Base-by-base conservation (phyloP, 2,888 invertebrate species). In the Alsophila aescularia region DNA sequence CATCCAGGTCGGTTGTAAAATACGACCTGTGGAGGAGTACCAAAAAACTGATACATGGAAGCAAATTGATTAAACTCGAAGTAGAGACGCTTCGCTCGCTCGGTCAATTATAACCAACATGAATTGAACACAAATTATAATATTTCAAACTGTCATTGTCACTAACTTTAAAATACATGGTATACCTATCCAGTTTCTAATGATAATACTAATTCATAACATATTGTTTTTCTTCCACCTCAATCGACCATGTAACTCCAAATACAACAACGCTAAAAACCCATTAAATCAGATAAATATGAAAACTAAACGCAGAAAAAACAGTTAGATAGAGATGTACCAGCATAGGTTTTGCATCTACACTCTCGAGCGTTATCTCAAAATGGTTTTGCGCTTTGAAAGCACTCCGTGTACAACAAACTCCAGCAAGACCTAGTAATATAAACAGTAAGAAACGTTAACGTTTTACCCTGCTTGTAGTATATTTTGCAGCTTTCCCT, bases 361-460 rank as follows among this genome's bases (percentile, higher is more conserved):
- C 64, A 71, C 60, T 67, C 67, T 66, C 54, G 62, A 75, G 72
- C 70, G 72, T 70, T 75, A 79, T 79, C 75, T 70, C 64, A 75
- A n/a, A 77, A 74, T 71, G 75, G 70, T 76, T 72, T 72, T 70
- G 45, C 75, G 70, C 70, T 73, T 67, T 70, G 67, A 73, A 75
- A 77, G 71, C 76, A 71, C 80, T 69, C 68, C 75, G 61, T 69
- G 78, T 67, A 74, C 84, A 77, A 79, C 80, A 75, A 77, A 78
- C 73, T 75, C 66, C 2, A 42, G 41, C 42, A 56, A 56, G 57
- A 53, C 57, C 35, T 64, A 12, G 44, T 36, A 9, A 21, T 32
- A 32, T 8, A 24, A 44, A 16, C 44, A 44, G 34, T 51, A 57
- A 34, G 49, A 32, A 32, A 12, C 12, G 12, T 32, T 14, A 27